phyloP scores from a whole-genome alignment of 2,888 invertebrate species.

The Chrysopilus asiliformis region DNA sequence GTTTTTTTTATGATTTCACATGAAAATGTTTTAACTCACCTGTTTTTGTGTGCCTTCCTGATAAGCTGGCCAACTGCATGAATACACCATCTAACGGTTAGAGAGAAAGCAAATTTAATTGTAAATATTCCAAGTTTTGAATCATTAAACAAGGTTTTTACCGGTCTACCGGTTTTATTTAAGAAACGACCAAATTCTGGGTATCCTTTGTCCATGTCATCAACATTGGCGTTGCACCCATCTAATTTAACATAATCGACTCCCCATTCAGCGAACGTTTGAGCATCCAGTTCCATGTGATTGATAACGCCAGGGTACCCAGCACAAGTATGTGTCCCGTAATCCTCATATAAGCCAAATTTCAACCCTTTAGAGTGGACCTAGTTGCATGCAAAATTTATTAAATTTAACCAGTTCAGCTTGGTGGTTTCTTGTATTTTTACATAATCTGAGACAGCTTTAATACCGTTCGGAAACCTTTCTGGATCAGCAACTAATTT shows the following conservation, averaged over 20 bases:
- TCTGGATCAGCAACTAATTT: slow-evolving; percentile 48
- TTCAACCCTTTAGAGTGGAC: slow-evolving; percentile 56
- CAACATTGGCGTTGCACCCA: slow-evolving; percentile 55
- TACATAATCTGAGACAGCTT: slow-evolving; percentile 57
- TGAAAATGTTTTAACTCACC: slow-evolving; percentile 31
- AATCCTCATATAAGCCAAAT: slow-evolving; percentile 69
- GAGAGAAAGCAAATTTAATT: too few relatives aligned
- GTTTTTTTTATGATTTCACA: too few relatives aligned
- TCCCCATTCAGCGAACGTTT: slow-evolving; percentile 63
- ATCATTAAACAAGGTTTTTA: too few relatives aligned
- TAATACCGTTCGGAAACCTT: slow-evolving; percentile 62
- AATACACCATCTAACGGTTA: slow-evolving; percentile 69
- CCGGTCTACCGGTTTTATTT: slow-evolving; percentile 59
- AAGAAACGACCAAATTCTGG: slow-evolving; percentile 52
- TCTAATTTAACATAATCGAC: slow-evolving; percentile 72
- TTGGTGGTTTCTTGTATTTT: not conserved
- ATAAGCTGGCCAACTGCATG: slow-evolving; percentile 73
- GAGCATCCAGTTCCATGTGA: slow-evolving; percentile 51
- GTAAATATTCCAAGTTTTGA: too few relatives aligned
- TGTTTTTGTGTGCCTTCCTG: slow-evolving; percentile 40
- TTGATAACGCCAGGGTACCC: slow-evolving; percentile 61
- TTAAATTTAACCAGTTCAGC: not conserved
- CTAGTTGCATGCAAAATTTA: slow-evolving; percentile 29
- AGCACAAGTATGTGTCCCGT: slow-evolving; percentile 60
- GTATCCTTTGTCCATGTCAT: slow-evolving; percentile 50